Base-by-base conservation (phyloP, 1,140 invertebrate genomes). In the Hestina assimilis region DNA sequence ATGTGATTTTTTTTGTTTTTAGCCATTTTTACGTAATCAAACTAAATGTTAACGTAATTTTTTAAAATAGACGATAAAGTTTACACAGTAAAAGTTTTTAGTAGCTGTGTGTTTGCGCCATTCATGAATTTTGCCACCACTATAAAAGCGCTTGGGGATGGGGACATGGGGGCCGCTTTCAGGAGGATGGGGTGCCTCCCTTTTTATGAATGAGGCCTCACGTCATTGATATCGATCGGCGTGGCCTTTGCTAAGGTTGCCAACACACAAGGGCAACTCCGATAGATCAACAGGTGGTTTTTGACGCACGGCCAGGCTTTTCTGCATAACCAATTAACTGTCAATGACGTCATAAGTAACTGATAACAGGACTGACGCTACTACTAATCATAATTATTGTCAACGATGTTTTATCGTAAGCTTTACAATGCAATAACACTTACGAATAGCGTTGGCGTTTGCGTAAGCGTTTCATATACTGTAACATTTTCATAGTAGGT, bases 171-270 rank as follows among this genome's bases (percentile, higher is more conserved):
- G n/a, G 45, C 31, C 19, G 11, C 48, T 21, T 31, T 35, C 23
- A 38, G 41, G 71, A 33, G 47, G 52, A 53, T 42, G 68, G 46
- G 65, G 38, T 40, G 62, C 41, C 74, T 68, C 75, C 76, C 69
- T 46, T 38, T 83, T 85, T 78, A 84, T 87, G 84, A 87, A 87
- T 87, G 84, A 73, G 82, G 80, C 58, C 74, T 75, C 83, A 85
- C 84, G 84, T 87, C 84, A 87, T 80, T 63, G 61, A 52, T 75
- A 85, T 87, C 80, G 83, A 87, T 74, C 73, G 66, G 40, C 59
- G 31, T 63, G 68, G 65, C 70, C 63, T 57, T 61, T 63, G 68
- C 48, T 68, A 62, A 77, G 75, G 79, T 78, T 78, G 33, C 33
- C 33, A 70, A 59, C 72, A 55, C 72, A 70, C 82, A 84, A 85